phyloP scores from a whole-genome alignment of 2,888 invertebrate species.

The Saturnia pavonia region DNA sequence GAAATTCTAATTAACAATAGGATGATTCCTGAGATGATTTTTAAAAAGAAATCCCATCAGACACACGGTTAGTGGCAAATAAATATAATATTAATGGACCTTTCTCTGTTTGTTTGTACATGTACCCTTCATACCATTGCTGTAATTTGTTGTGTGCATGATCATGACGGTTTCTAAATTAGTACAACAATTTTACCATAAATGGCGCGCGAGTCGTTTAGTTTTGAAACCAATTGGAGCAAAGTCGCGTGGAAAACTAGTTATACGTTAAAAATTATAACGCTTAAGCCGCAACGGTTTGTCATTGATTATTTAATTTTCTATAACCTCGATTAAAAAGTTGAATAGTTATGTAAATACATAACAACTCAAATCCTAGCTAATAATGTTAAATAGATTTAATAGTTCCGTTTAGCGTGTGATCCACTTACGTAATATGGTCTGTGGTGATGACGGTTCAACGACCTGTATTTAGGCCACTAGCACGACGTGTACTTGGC shows the following conservation, averaged over 20 bases:
- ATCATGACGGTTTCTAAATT: too few species aligned
- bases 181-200: too few species aligned
- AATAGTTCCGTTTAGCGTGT: not conserved
- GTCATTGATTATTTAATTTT: not conserved
- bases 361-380: not conserved
- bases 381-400: not conserved
- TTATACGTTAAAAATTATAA: not conserved
- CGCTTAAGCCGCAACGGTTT: not conserved
- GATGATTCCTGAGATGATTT: too few species aligned
- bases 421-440: constrained; percentile 15
- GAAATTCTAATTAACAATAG: too few species aligned
- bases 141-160: too few species aligned
- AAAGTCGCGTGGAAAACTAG: not conserved
- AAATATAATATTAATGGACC: too few species aligned
- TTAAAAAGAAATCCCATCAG: too few species aligned
- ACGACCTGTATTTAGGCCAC: constrained; percentile 62
- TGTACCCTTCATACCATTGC: too few species aligned
- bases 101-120: too few species aligned
- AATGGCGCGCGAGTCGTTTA: too few species aligned
- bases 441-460: constrained; percentile 39
- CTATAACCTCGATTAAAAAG: not conserved
- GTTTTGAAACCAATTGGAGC: not conserved
- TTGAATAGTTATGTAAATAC: not conserved
- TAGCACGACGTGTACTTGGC: constrained; percentile 62
- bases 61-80: too few species aligned